phyloP scores from a whole-genome alignment of 2,113 vertebrate species.

The Tyrannus savana region DNA sequence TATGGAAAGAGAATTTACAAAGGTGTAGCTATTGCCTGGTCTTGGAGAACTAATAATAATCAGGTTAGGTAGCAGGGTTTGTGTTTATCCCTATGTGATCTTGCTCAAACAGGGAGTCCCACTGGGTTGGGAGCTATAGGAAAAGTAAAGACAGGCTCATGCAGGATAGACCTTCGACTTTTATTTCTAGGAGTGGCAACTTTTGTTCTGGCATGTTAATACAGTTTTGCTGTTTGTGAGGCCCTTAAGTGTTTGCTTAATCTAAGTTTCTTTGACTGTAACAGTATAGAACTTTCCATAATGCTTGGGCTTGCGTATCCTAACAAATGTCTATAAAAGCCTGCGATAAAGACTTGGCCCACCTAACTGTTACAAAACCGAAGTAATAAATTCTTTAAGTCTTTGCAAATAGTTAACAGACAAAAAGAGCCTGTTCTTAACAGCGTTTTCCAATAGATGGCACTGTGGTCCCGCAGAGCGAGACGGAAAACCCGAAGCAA shows the following conservation, averaged over 20 bases:
- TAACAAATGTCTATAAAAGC: background rate
- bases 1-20: background rate
- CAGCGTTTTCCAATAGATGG: constrained; percentile 47
- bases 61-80: background rate
- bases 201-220: background rate
- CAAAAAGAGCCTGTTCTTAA: background rate
- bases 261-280: background rate
- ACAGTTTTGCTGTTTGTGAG: background rate
- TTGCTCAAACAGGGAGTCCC: background rate
- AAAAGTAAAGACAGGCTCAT: background rate
- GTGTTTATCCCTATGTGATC: background rate
- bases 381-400: background rate
- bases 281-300: background rate
- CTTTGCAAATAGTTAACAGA: background rate
- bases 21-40: background rate
- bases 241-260: background rate
- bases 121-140: background rate
- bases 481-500: background rate
- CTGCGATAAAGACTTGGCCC: background rate
- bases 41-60: background rate
- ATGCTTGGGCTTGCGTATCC: background rate
- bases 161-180: fast-evolving
- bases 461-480: background rate
- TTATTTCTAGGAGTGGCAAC: background rate
- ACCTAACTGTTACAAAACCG: background rate